Evolutionary conservation across 2,113 vertebrate species (phyloP).

Genomic region (Phalacrocorax brasilianus): DNA sequence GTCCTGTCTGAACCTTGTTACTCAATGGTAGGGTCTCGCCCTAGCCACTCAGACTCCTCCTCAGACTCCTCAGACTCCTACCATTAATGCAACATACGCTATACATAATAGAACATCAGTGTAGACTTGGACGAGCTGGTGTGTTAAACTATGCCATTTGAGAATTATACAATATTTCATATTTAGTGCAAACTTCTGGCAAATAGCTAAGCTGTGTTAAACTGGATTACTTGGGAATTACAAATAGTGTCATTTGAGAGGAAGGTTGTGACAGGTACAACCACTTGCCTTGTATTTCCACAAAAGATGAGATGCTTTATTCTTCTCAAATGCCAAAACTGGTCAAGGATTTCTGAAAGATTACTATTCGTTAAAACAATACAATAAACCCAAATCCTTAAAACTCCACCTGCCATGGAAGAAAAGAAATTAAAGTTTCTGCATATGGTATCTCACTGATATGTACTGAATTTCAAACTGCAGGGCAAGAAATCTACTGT

Average conservation of each 20-base stretch:
- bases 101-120: neutral
- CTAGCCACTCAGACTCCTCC: too few relatives aligned
- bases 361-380: neutral
- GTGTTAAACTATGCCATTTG: slow-evolving; percentile 28
- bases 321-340: neutral
- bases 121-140: slow-evolving; percentile 44
- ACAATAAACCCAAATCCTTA: neutral
- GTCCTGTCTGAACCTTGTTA: too few relatives aligned
- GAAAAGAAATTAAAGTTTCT: neutral
- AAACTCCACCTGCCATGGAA: neutral
- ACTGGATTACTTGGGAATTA: slow-evolving; percentile 56
- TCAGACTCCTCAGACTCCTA: too few relatives aligned
- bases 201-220: slow-evolving; percentile 22
- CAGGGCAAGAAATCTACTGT: neutral
- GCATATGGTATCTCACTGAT: neutral
- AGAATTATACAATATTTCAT: slow-evolving; percentile 38
- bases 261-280: slow-evolving; percentile 38
- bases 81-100: neutral
- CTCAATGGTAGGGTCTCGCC: too few relatives aligned
- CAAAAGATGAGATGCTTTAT: neutral
- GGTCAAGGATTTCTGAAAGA: neutral
- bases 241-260: slow-evolving; percentile 33
- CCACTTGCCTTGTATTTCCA: slow-evolving; percentile 27
- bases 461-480: neutral
- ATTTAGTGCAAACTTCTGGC: slow-evolving; percentile 41